A percentile compares a stretch with the other conserved stretches of the same genome.
phyloP scores from a whole-genome alignment of 2,888 invertebrate genomes.

The Uloborus plumipes region DNA sequence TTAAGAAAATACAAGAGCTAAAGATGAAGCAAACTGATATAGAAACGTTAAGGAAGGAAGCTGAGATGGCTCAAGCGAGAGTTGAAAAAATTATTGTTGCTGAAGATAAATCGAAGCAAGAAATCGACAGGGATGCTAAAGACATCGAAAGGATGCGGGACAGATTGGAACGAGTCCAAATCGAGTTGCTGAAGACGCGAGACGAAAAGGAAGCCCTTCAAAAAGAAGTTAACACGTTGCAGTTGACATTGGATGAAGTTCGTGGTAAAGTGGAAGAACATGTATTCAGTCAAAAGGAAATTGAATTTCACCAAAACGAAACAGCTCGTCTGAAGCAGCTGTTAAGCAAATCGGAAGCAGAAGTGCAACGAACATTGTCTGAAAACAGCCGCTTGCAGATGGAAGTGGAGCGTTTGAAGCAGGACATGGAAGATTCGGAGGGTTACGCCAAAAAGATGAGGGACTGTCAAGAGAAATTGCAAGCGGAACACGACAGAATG shows the following conservation, averaged over 20 bases:
- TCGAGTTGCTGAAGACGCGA: slow-evolving; percentile 65
- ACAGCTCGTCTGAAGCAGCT: slow-evolving; percentile 67
- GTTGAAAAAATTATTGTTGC: slow-evolving; percentile 78
- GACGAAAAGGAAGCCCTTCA: slow-evolving; percentile 73
- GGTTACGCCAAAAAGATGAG: slow-evolving; percentile 43
- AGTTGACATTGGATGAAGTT: slow-evolving; percentile 49
- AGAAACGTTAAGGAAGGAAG: slow-evolving; percentile 73
- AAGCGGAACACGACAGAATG: slow-evolving; percentile 54
- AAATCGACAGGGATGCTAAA: slow-evolving; percentile 77
- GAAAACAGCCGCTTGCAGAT: slow-evolving; percentile 68
- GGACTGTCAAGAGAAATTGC: slow-evolving; percentile 55
- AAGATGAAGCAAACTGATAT: slow-evolving; percentile 68
- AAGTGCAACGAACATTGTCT: slow-evolving; percentile 67
- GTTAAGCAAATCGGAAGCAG: slow-evolving; percentile 67
- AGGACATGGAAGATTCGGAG: slow-evolving; percentile 67
- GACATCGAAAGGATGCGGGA: slow-evolving; percentile 76
- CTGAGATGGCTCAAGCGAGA: slow-evolving; percentile 77
- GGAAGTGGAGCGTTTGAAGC: slow-evolving; percentile 67
- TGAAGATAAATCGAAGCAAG: slow-evolving; percentile 66
- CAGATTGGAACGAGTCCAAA: slow-evolving; percentile 67
- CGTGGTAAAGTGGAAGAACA: slow-evolving; percentile 53
- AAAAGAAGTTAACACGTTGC: slow-evolving; percentile 78
- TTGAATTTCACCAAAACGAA: slow-evolving; percentile 58
- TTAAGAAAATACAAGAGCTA: slow-evolving; percentile 65
- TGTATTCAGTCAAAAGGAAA: slow-evolving; percentile 37